Base-by-base conservation (phyloP, 2,888 invertebrate species). In the Amphimallon solstitiale region DNA sequence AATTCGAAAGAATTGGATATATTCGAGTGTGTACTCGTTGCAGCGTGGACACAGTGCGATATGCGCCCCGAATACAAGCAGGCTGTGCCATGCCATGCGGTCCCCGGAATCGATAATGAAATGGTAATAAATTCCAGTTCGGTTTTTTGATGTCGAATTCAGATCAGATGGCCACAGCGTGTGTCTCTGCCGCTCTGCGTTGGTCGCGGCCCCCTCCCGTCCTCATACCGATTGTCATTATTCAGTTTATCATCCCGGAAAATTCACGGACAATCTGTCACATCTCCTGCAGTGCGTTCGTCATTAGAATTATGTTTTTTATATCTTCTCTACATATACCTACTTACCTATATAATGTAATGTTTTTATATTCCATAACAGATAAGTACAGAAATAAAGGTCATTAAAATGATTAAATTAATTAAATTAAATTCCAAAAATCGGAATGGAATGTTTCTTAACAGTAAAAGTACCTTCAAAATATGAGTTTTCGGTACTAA, bases 121-220 rank as follows among this genome's bases (percentile, higher is more conserved):
- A 76, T 75, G 75, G 74, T 76, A 77, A 76, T 78, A 76, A 73
- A 77, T 77, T 78, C 76, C 75, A 73, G 71, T 48, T 75, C 67
- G 70, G 72, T 76, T 77, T 77, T 78, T 77, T 76, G 76, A 75
- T 74, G 76, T 74, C 72, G 75, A 77, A 66, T 75, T 76, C 74
- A 73, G 75, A 77, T 78, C 77, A 77, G 78, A 77, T 78, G 77
- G 75, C 71, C 77, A 59, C 77, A 77, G 77, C 78, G 62, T 72
- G 72, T 70, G 71, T 71, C 72, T 68, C 67, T 66, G 37, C 66
- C 40, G 62, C 67, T 68, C 69, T 12, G n/a, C 34, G 52, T 37
- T 34, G 70, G 70, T 62, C 71, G 59, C 68, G 63, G 65, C 70
- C 66, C 56, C 67, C 71, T 71, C 72, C 43, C 63, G 63, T 34